Conservation (phyloP, 2,797 vertebrate genomes). For the Diplodus puntazzo region DNA sequence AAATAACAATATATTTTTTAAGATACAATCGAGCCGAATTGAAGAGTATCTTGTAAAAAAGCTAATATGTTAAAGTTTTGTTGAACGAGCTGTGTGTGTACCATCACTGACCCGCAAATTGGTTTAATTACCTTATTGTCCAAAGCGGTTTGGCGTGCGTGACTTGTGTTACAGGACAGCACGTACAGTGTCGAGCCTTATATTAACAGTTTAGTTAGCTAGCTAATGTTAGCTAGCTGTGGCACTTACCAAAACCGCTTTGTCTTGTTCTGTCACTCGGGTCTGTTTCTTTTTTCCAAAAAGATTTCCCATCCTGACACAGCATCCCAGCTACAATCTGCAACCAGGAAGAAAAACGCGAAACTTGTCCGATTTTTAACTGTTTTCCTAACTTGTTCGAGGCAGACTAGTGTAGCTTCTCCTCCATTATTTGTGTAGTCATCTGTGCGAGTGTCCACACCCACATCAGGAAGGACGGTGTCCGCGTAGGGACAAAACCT, state of each 20-base stretch:
- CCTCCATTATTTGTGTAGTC: conserved; percentile 63
- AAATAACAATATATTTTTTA: no score
- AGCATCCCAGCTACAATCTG: conserved; percentile 66
- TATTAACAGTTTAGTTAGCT: not conserved
- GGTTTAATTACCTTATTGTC: not conserved
- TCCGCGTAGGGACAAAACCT: conserved; percentile 32
- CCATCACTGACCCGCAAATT: rapidly evolving
- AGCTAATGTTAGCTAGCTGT: conserved; percentile 34
- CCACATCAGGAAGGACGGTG: conserved; percentile 70
- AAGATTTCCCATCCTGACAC: conserved; percentile 90
- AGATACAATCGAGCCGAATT: not conserved
- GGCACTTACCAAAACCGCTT: conserved; percentile 89
- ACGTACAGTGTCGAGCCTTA: not conserved
- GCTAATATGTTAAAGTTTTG: rapidly evolving
- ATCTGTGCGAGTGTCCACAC: conserved; percentile 66
- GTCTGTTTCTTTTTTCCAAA: conserved; percentile 92
- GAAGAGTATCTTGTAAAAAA: rapidly evolving
- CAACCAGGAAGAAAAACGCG: not conserved
- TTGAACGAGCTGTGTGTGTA: rapidly evolving
- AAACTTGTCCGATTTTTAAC: not conserved
- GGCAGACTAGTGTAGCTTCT: conserved; percentile 11
- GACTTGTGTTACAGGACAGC: not conserved
- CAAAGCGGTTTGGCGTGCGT: not conserved
- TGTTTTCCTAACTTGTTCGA: not conserved
- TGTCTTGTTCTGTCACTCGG: conserved; percentile 95